Evolutionary conservation across 2,888 invertebrate genomes (phyloP), one percentile per base, ranked within the genome.

Genomic region (Rhabditophanes sp.): DNA sequence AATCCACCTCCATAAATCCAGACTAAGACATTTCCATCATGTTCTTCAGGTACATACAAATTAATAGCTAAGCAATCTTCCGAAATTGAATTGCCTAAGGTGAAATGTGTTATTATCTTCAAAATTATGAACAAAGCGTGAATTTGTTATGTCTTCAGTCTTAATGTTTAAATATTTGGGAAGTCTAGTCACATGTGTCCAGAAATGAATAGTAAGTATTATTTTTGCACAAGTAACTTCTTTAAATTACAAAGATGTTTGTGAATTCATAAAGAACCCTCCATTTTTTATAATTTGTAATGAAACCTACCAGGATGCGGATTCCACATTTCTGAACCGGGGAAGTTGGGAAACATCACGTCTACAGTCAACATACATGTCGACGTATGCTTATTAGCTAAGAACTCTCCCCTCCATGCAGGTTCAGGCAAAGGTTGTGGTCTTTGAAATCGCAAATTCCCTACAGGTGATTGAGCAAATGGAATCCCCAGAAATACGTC

Each of bases 1-100:
- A 68, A 58, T 3, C 64, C 65, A n/a, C 65, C 67, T 6, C 65
- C 65, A 31, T 52, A 64, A 17, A 65, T 64, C 65, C 65, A 66
- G 5, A 65, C 56, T 47, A 65, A 47, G n/a, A 66, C 64, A 12
- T 59, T 47, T 4, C 58, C 55, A 37, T 62, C 58, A 28, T 56
- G 55, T 16, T 53, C 39, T 24, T 59, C 76, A 2, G 88, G 88
- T 24, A 78, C 77, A 65, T 84, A 83, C 52, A 32, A 11, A 69
- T 84, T 88, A 56, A 90, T 75, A 68, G 83, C 85, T 34, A 90
- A 76, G 68, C 90, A 90, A 71, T 90, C 87, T 73, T 90, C 90
- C 65, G n/a, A n/a, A n/a, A n/a, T n/a, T n/a, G n/a, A n/a, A n/a
- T n/a, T n/a, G n/a, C n/a, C n/a, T n/a, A n/a, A n/a, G n/a, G n/a